Conservation (phyloP, 2,113 vertebrate species). For the Pavo muticus region DNA sequence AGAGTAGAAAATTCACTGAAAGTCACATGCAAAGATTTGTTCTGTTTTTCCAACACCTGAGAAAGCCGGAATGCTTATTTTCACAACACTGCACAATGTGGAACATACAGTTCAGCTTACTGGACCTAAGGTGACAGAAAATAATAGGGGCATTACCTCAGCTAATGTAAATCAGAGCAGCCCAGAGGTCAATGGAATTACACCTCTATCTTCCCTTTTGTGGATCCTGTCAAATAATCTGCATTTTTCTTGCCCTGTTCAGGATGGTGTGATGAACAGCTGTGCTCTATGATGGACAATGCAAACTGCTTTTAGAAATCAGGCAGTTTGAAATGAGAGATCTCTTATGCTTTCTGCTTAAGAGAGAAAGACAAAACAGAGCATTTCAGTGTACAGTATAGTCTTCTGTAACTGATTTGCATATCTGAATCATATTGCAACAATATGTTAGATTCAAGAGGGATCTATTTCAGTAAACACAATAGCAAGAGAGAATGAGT, state of each 20-base stretch:
- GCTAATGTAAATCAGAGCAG: not conserved
- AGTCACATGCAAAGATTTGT: not conserved
- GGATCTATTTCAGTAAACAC: not conserved
- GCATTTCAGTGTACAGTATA: not conserved
- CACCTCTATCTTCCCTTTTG: not conserved
- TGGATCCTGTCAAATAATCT: not conserved
- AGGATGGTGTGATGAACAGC: not conserved
- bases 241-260: not conserved
- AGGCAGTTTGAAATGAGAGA: not conserved
- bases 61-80: not conserved
- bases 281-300: not conserved
- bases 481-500: not conserved
- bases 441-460: not conserved
- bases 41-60: not conserved
- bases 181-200: not conserved
- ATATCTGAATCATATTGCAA: not conserved
- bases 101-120: not conserved
- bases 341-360: not conserved
- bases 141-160: not conserved
- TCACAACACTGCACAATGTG: not conserved
- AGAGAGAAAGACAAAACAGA: not conserved
- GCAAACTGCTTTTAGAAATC: not conserved
- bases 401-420: not conserved
- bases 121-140: not conserved
- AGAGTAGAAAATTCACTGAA: not conserved